phyloP scores from a whole-genome alignment of 1,140 invertebrate genomes.

The Periplaneta americana region DNA sequence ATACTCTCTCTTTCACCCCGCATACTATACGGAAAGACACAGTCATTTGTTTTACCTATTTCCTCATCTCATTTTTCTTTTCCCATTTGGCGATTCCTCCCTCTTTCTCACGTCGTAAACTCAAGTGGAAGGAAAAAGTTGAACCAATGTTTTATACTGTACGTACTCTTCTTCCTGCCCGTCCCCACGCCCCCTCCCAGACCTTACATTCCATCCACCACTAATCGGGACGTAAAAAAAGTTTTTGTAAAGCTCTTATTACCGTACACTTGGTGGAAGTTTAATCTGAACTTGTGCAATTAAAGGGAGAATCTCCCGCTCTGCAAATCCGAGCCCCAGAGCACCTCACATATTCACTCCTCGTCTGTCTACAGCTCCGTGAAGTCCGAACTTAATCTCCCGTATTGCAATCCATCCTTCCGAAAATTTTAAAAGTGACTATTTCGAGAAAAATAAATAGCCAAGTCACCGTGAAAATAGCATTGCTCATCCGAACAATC shows the following conservation, averaged over 20 bases:
- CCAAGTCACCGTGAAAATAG: too few relatives aligned
- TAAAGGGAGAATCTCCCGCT: neutral
- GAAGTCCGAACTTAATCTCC: too few relatives aligned
- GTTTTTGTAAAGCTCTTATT: neutral
- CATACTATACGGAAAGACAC: neutral
- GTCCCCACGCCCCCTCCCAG: neutral
- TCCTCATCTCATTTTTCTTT: conserved; percentile 15
- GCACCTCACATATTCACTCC: neutral
- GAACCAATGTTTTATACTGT: conserved; percentile 8
- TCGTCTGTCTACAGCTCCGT: too few relatives aligned
- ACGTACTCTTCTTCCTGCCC: neutral
- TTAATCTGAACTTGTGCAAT: neutral
- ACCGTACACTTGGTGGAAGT: neutral
- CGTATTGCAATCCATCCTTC: too few relatives aligned
- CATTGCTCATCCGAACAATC: too few relatives aligned
- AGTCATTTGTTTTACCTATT: conserved; percentile 13
- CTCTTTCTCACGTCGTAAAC: conserved; percentile 15
- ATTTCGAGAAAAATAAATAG: too few relatives aligned
- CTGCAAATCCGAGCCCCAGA: neutral
- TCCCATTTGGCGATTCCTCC: conserved; percentile 6
- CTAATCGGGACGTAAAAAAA: neutral
- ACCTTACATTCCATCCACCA: neutral
- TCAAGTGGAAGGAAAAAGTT: conserved; percentile 12
- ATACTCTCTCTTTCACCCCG: neutral
- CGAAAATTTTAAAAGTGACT: too few relatives aligned